Evolutionary conservation across 35 echinoderm and acorn worm genomes (phyloP).

Genomic region (Strongylocentrotus purpuratus): DNA sequence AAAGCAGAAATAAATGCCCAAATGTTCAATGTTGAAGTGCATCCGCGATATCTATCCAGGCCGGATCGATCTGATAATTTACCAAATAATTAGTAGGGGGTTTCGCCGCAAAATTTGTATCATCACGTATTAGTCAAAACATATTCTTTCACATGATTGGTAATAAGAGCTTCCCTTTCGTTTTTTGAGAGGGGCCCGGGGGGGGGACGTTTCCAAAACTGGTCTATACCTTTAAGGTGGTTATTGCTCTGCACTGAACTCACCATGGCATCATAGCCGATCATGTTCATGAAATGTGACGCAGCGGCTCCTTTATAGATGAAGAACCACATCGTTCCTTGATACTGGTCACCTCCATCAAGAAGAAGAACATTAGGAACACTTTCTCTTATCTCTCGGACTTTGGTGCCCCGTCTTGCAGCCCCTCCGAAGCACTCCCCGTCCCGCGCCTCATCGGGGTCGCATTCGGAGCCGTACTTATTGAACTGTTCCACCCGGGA

Average conservation of each 20-base stretch:
- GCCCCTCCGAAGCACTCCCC: slow-evolving; percentile 85
- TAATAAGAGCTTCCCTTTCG: no score
- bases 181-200: no score
- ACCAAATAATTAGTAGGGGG: no score
- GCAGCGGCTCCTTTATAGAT: slow-evolving; percentile 62
- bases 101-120: no score
- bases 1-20: no score
- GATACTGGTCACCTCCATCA: slow-evolving; percentile 81
- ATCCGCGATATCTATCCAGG: no score
- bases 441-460: slow-evolving; percentile 33
- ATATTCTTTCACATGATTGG: no score
- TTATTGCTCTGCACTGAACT: background rate
- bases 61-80: no score
- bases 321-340: slow-evolving; percentile 85
- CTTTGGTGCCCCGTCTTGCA: slow-evolving; percentile 62
- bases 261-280: slow-evolving; percentile 89
- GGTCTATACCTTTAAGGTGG: no score
- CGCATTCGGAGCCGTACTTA: slow-evolving; percentile 55
- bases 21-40: no score
- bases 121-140: no score
- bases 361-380: slow-evolving; percentile 61
- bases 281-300: slow-evolving; percentile 71
- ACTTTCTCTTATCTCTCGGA: slow-evolving; percentile 59
- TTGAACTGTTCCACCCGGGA: slow-evolving; percentile 75
- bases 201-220: no score